Evolutionary conservation across 2,797 vertebrate genomes (phyloP).

Genomic region (Peromyscus aztecus): DNA sequence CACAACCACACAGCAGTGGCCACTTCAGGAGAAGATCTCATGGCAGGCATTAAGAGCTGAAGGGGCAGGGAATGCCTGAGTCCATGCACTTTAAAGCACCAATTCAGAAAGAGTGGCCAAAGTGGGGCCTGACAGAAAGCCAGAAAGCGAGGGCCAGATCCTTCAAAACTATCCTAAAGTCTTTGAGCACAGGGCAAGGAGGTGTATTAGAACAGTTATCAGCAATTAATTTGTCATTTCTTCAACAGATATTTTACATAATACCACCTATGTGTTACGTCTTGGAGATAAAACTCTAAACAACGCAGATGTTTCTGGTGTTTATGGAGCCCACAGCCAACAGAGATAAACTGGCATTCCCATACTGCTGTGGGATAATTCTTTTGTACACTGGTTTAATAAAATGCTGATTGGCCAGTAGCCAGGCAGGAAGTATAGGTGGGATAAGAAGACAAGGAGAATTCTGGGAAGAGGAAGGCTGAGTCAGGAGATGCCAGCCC

Average conservation of each 20-base stretch:
- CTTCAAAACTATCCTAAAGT: conserved; percentile 19
- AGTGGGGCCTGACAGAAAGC: not conserved
- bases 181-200: conserved; percentile 26
- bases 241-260: conserved; percentile 67
- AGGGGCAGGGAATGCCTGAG: not conserved
- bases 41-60: not conserved
- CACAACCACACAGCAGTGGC: not conserved
- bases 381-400: no score
- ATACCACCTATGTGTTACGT: conserved; percentile 52
- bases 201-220: conserved; percentile 57
- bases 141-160: not conserved
- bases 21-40: conserved; percentile 4
- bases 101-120: conserved; percentile 3
- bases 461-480: no score
- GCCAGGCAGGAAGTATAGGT: no score
- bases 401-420: no score
- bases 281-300: conserved; percentile 65
- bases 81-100: conserved; percentile 5
- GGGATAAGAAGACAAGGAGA: no score
- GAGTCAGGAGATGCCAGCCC: no score
- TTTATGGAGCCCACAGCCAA: conserved; percentile 4
- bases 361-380: not conserved
- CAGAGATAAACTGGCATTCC: conserved; percentile 31
- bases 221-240: conserved; percentile 62
- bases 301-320: conserved; percentile 53